These are phyloP conservation scores for Lonchura striata DNA, from an alignment of 2,113 vertebrate genomes.

Conservation along the genomic window DNA sequence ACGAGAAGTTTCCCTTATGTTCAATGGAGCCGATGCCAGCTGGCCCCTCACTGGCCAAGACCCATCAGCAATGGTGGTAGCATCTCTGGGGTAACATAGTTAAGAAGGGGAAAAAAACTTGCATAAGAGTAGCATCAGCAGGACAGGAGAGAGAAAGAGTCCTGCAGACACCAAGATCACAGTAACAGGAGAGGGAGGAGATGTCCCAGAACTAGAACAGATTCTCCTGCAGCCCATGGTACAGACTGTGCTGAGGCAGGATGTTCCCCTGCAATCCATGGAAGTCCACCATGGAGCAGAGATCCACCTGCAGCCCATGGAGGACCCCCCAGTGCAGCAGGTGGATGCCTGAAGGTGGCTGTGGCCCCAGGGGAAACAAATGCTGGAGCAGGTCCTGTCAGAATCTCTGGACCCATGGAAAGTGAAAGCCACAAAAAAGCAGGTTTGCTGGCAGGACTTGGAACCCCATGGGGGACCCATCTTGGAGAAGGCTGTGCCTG, in stretches of 20 bases:
- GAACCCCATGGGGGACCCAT: background rate
- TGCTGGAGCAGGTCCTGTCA: background rate
- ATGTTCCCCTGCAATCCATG: background rate
- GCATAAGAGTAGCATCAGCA: background rate
- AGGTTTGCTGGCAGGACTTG: too few relatives aligned
- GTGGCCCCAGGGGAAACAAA: accelerated
- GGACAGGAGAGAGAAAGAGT: background rate
- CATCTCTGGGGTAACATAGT: too few relatives aligned
- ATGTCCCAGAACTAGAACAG: background rate
- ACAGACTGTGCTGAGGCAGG: background rate
- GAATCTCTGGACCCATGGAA: too few relatives aligned
- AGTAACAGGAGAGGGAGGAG: background rate
- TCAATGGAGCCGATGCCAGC: accelerated
- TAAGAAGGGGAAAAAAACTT: background rate
- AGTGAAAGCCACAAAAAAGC: background rate
- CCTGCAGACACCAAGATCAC: background rate
- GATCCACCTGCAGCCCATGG: background rate
- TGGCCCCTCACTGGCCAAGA: background rate
- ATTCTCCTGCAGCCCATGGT: background rate
- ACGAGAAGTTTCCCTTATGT: background rate
- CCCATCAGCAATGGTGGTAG: background rate
- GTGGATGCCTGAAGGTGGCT: background rate
- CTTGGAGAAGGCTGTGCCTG: too few relatives aligned
- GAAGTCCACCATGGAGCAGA: background rate
- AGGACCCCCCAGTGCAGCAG: background rate